Conservation (phyloP, 2,797 vertebrate genomes). For the Myiotriccus ornatus region DNA sequence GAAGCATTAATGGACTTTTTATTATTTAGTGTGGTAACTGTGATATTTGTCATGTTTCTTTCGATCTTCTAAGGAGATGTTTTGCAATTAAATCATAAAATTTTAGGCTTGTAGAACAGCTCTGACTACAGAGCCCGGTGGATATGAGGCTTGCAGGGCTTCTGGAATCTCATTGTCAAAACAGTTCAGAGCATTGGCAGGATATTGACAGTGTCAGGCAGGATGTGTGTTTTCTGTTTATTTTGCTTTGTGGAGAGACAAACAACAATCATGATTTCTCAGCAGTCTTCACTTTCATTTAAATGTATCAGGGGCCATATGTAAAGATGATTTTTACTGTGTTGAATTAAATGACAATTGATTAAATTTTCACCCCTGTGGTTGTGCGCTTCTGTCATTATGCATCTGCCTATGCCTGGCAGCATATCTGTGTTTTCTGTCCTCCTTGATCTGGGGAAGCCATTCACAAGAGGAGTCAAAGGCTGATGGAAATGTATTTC, state of each 20-base stretch:
- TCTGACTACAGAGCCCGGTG: background rate
- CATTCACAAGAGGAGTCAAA: background rate
- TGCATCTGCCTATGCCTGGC: background rate
- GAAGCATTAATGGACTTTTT: background rate
- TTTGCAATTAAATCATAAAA: background rate
- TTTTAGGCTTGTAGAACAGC: background rate
- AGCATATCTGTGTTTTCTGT: background rate
- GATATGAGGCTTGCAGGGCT: background rate
- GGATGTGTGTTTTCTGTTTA: background rate
- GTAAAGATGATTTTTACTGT: background rate
- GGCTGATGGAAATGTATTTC: background rate
- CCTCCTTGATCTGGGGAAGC: background rate
- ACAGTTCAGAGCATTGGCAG: background rate
- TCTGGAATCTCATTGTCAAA: background rate
- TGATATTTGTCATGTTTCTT: background rate
- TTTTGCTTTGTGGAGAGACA: background rate
- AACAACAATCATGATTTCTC: background rate
- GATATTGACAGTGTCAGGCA: background rate
- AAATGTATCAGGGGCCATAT: background rate
- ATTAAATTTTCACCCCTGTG: background rate
- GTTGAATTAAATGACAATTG: background rate
- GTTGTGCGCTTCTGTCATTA: background rate
- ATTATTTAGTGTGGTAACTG: background rate
- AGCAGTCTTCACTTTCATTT: background rate
- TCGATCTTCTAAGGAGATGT: background rate